Percentiles rank a stretch among this genome's conserved stretches.
phyloP scores from a whole-genome alignment of 2,888 invertebrate species.

The Hypena proboscidalis region DNA sequence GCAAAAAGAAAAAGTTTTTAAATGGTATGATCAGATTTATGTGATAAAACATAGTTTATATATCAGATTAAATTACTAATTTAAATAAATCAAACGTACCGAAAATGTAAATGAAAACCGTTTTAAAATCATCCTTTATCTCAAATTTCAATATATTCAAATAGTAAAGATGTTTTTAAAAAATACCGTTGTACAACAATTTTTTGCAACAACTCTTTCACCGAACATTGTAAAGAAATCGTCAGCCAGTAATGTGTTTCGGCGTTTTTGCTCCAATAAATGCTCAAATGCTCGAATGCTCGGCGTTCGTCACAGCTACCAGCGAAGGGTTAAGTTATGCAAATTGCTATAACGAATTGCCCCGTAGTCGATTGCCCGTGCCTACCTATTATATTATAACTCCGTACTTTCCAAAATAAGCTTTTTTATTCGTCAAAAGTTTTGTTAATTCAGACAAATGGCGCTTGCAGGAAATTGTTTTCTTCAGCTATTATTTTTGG shows the following conservation, averaged over 20 bases:
- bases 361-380: constrained; percentile 53
- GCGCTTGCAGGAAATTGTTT: constrained; percentile 28
- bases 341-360: constrained; percentile 72
- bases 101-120: not conserved
- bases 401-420: constrained; percentile 52
- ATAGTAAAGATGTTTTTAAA: constrained; percentile 10
- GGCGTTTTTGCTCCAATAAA: constrained; percentile 77
- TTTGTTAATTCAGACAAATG: constrained; percentile 45
- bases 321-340: constrained; percentile 80
- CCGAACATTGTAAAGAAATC: constrained; percentile 46
- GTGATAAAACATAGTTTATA: too few species aligned
- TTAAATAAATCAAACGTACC: too few species aligned
- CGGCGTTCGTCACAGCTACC: constrained; percentile 56
- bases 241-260: constrained; percentile 61
- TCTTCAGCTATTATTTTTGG: constrained; percentile 21
- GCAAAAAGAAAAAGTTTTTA: too few species aligned
- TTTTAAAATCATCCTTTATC: constrained; percentile 14
- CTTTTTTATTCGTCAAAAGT: constrained; percentile 44
- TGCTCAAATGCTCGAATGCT: constrained; percentile 49
- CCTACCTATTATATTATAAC: constrained; percentile 56
- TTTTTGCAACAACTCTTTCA: constrained; percentile 56
- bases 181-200: constrained; percentile 33
- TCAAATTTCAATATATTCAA: constrained; percentile 2
- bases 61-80: too few species aligned
- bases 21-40: too few species aligned